phyloP scores from a whole-genome alignment of 1,140 invertebrate species.

The Drosophila repleta region DNA sequence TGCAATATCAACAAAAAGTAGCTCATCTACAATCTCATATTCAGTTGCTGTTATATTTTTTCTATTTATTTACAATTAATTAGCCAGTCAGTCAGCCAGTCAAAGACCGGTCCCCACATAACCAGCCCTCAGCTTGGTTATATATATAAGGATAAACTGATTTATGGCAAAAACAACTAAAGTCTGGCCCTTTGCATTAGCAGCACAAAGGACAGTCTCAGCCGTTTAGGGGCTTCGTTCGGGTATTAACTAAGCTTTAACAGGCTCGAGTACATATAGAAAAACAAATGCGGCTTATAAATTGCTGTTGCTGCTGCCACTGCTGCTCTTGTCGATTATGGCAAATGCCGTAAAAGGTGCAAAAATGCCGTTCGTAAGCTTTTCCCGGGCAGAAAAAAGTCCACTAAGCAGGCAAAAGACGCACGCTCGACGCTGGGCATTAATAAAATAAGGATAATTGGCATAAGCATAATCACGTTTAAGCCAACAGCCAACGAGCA shows the following conservation, averaged over 20 bases:
- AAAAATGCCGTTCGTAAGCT: constrained; percentile 72
- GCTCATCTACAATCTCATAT: too few species aligned
- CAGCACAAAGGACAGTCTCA: constrained; percentile 7
- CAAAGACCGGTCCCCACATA: not conserved
- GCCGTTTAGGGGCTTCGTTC: constrained; percentile 28
- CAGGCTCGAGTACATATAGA: constrained; percentile 59
- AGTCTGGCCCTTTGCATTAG: not conserved
- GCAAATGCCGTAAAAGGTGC: constrained; percentile 77
- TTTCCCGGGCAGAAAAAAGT: constrained; percentile 22
- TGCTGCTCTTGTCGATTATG: constrained; percentile 61
- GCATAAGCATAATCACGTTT: constrained; percentile 82
- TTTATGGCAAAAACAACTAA: not conserved
- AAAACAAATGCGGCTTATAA: constrained; percentile 66
- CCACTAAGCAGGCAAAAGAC: constrained; percentile 36
- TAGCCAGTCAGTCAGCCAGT: not conserved
- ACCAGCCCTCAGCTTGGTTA: not conserved
- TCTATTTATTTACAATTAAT: not conserved
- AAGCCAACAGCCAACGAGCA: constrained; percentile 73
- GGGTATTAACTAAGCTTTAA: constrained; percentile 66
- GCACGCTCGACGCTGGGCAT: constrained; percentile 49
- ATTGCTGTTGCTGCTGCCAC: constrained; percentile 39
- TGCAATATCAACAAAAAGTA: too few species aligned
- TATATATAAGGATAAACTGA: constrained; percentile 7
- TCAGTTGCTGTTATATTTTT: too few species aligned
- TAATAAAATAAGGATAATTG: constrained; percentile 83